Conservation (phyloP, 1,140 invertebrate species). For the Megathymus violae region DNA sequence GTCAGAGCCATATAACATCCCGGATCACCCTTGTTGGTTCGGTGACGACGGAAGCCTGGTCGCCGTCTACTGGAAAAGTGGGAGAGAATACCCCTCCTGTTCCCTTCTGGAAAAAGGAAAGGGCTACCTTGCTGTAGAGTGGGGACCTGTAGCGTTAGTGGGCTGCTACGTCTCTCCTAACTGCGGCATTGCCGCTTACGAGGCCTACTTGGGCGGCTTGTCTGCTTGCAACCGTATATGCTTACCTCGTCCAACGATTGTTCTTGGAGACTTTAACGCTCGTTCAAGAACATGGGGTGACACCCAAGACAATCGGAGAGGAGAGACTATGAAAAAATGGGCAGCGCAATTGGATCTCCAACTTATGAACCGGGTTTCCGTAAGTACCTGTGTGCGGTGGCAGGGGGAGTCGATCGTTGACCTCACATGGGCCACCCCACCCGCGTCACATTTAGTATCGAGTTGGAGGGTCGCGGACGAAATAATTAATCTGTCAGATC, state of each 20-base stretch:
- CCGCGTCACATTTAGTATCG: neutral
- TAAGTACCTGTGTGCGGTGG: neutral
- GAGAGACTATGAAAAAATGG: neutral
- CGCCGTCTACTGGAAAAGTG: constrained; percentile 15
- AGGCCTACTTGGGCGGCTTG: constrained; percentile 20
- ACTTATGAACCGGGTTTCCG: neutral
- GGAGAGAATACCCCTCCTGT: constrained; percentile 4
- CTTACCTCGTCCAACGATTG: constrained; percentile 12
- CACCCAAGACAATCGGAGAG: neutral
- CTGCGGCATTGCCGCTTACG: constrained; percentile 5
- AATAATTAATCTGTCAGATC: constrained; percentile 2
- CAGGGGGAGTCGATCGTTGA: neutral
- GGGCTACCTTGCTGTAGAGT: constrained; percentile 25
- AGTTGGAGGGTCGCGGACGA: neutral
- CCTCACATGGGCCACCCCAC: neutral
- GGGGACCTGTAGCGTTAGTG: constrained; percentile 17
- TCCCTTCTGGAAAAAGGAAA: neutral
- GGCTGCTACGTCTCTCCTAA: constrained; percentile 33
- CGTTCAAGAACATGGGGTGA: constrained; percentile 1
- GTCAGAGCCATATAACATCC: constrained; percentile 36
- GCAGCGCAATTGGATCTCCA: neutral
- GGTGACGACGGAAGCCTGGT: constrained; percentile 7
- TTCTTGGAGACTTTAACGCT: constrained; percentile 11
- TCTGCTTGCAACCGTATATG: constrained; percentile 10
- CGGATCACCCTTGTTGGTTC: constrained; percentile 36